Evolutionary conservation across 2,797 vertebrate species (phyloP), one percentile per base, ranked within the genome.

Genomic region (Chaetophractus vellerosus): DNA sequence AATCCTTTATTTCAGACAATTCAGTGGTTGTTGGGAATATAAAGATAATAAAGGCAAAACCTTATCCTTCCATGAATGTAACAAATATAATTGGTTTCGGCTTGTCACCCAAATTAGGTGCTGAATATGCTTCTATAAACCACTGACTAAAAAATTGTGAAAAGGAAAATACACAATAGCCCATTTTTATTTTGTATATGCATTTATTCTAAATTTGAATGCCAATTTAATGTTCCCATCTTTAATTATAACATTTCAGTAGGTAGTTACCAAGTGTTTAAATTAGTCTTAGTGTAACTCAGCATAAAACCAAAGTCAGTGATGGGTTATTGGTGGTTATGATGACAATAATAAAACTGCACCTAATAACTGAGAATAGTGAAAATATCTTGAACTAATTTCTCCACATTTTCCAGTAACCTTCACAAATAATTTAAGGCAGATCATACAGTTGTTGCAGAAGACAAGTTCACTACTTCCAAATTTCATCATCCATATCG

Each of bases 141-240:
- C n/a, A 55, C 8, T 86, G 11, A 57, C 16, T 61, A n/a, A 26
- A 81, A 69, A 71, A 24, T 0, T 66, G 0, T 21, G 52, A 50
- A 76, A 50, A 61, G 82, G 5, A 81, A 94, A 81, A 55, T 41
- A 81, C 1, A 64, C 38, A 28, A 78, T 7, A 48, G 14, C 26
- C 4, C 31, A 68, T 48, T 84, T 66, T 9, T 84, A 89, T 80
- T 86, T 82, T 45, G 55, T 9, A 63, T 50, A 88, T 72, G 48
- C 57, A 50, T 76, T 82, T 86, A 1, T 83, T 79, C 31, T 84
- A 82, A 88, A 76, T 5, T 76, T 88, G 5, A 90, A 50, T 52
- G 14, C 55, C 12, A 79, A 61, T 79, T 88, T 90, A 71, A 26
- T 79, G 33, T 93, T 90, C 5, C 31, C 50, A 33, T 71, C 71